Conservation (phyloP, 2,113 vertebrate species). For the Opisthocomus hoazin region DNA sequence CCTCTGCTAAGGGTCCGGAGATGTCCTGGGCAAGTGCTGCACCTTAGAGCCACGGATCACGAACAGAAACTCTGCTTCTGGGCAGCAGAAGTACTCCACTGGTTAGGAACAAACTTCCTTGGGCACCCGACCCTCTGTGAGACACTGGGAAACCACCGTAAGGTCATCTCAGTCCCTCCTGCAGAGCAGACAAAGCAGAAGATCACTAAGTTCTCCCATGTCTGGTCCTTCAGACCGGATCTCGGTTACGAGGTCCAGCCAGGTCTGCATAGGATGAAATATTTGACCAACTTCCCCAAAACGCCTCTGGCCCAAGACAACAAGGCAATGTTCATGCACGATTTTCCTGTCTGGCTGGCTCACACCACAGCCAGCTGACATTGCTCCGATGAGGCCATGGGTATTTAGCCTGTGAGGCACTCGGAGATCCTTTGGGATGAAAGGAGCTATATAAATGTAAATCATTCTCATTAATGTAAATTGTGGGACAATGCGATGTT, state of each 20-base stretch:
- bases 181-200: background rate
- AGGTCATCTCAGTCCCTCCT: background rate
- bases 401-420: background rate
- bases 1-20: background rate
- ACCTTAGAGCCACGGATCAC: background rate
- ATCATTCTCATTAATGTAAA: slow-evolving; percentile 50
- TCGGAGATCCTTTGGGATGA: slow-evolving; percentile 14
- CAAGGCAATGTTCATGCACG: accelerated
- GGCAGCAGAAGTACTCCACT: background rate
- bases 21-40: background rate
- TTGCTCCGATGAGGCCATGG: background rate
- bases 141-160: background rate
- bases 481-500: background rate
- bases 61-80: background rate
- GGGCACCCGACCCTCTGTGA: background rate
- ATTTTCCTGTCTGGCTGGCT: background rate
- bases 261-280: background rate
- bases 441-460: slow-evolving; percentile 56
- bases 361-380: background rate
- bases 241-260: background rate
- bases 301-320: background rate
- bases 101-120: background rate
- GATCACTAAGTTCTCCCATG: background rate
- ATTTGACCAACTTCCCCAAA: background rate
- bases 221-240: background rate